Evolutionary conservation across 2,113 vertebrate species (phyloP).

Genomic region (Camelus dromedarius): DNA sequence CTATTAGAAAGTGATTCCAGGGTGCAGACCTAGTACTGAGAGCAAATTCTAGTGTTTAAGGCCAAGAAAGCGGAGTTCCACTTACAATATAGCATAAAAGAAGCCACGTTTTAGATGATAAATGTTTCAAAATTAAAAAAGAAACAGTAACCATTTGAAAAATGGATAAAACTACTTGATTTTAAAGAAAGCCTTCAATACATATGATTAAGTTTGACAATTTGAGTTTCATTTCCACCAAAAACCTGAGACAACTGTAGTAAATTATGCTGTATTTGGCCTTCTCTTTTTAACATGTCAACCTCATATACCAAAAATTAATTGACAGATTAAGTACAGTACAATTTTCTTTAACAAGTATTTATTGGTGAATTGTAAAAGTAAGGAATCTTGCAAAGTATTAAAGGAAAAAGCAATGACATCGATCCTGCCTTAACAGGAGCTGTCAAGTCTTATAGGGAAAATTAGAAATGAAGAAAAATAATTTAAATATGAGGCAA

Average conservation of each 20-base stretch:
- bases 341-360: background rate
- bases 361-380: background rate
- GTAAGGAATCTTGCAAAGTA: background rate
- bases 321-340: background rate
- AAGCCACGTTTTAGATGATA: slow-evolving; percentile 41
- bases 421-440: background rate
- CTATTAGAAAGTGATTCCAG: slow-evolving; percentile 1
- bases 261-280: background rate
- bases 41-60: background rate
- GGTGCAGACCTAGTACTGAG: background rate
- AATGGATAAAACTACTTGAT: slow-evolving; percentile 14
- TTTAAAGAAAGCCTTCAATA: background rate
- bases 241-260: background rate
- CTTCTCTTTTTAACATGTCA: slow-evolving; percentile 9
- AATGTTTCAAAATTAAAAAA: slow-evolving; percentile 31
- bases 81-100: slow-evolving; percentile 29
- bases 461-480: background rate
- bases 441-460: background rate
- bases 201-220: background rate
- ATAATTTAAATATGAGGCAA: background rate
- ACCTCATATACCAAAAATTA: background rate
- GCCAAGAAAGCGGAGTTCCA: background rate
- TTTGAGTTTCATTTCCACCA: slow-evolving; percentile 8
- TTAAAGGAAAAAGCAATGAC: background rate
- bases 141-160: background rate